These are phyloP conservation scores for Drosophila repletoides DNA, from an alignment of 1,140 invertebrate species.

Conservation along the genomic window DNA sequence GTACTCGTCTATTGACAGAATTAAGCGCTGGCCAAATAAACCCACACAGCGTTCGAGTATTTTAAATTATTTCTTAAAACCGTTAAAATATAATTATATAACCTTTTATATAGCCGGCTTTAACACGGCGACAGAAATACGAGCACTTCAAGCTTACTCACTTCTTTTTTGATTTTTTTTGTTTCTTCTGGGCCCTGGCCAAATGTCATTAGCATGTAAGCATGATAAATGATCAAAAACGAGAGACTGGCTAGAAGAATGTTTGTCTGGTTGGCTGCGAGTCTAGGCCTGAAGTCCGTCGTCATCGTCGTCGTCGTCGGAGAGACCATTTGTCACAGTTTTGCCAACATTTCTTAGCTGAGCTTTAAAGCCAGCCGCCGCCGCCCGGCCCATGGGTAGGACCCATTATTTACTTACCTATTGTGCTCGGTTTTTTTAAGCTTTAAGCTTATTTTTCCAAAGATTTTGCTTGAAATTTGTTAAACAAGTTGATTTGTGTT, in stretches of 20 bases:
- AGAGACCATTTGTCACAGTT: constrained; percentile 76
- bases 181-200: constrained; percentile 43
- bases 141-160: constrained; percentile 46
- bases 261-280: constrained; percentile 25
- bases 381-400: not conserved
- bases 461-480: constrained; percentile 22
- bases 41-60: constrained; percentile 49
- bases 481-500: constrained; percentile 5
- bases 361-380: constrained; percentile 11
- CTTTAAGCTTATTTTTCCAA: constrained; percentile 22
- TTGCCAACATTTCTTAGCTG: constrained; percentile 60
- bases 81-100: constrained; percentile 75
- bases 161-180: too few species aligned
- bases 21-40: constrained; percentile 69
- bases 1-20: too few species aligned
- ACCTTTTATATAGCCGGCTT: constrained; percentile 52
- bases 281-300: constrained; percentile 67
- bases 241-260: constrained; percentile 8
- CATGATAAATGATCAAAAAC: constrained; percentile 72
- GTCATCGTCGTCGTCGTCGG: too few species aligned
- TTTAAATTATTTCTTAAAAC: constrained; percentile 56
- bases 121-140: constrained; percentile 43
- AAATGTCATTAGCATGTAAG: constrained; percentile 78
- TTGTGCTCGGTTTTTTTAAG: constrained; percentile 18
- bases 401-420: too few species aligned